phyloP scores from a whole-genome alignment of 1,140 invertebrate species.

The Bombus pascuorum region DNA sequence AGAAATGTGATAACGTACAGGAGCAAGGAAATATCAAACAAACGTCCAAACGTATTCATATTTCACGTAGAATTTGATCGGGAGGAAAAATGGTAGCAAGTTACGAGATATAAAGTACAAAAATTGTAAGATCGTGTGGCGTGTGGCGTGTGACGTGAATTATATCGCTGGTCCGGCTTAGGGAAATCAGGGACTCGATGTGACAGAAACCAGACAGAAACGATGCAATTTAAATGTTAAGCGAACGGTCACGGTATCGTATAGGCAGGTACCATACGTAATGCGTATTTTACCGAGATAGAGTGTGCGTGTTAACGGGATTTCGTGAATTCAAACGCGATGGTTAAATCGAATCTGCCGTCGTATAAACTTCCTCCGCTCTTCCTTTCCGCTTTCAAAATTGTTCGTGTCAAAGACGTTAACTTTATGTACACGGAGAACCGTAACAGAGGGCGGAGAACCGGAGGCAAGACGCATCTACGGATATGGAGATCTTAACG shows the following conservation, averaged over 20 bases:
- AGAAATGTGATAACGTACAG: not conserved
- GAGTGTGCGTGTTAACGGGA: conserved; percentile 41
- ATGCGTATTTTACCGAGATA: conserved; percentile 22
- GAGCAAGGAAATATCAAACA: not conserved
- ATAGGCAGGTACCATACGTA: conserved; percentile 4
- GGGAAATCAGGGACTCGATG: conserved; percentile 4
- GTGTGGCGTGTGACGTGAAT: not conserved
- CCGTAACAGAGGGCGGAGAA: not conserved
- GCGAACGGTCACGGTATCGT: conserved; percentile 55
- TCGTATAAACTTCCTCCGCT: not conserved
- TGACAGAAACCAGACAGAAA: conserved; percentile 54
- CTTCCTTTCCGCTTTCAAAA: not conserved
- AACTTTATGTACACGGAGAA: not conserved
- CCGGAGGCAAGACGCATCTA: not conserved
- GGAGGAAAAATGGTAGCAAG: conserved; percentile 4
- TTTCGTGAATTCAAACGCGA: conserved; percentile 76
- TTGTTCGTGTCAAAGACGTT: not conserved
- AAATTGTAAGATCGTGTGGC: not conserved
- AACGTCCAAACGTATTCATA: not conserved
- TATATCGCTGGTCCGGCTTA: conserved; percentile 10
- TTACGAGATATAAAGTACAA: no score
- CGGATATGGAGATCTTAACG: not conserved
- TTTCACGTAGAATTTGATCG: not conserved
- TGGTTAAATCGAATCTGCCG: conserved; percentile 75
- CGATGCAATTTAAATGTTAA: conserved; percentile 80